Percentiles rank a stretch among this genome's conserved stretches.
Evolutionary conservation across 2,888 invertebrate genomes (phyloP).

Genomic region (Fabriciana adippe): DNA sequence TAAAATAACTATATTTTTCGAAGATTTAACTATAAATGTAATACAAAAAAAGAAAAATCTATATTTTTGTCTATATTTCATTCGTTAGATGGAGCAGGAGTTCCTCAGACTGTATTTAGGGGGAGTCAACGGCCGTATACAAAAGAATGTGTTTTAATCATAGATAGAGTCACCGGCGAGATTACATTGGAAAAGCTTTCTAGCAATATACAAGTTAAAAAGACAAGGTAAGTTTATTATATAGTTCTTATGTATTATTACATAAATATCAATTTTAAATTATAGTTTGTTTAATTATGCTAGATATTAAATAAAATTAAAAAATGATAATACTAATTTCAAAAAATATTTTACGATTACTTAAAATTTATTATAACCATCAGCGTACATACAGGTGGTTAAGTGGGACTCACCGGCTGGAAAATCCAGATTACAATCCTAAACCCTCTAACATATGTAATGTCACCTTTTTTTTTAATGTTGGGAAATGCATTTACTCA

Average conservation of each 20-base stretch:
- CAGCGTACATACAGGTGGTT: no score
- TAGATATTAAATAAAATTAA: no score
- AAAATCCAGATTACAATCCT: no score
- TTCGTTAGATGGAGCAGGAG: conserved; percentile 90
- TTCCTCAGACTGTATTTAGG: conserved; percentile 95
- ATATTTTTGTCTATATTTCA: not conserved
- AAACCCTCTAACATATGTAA: no score
- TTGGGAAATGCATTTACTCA: no score
- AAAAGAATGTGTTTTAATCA: conserved; percentile 97
- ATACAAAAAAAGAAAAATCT: no score
- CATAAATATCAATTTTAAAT: not conserved
- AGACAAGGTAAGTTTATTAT: conserved; percentile 85
- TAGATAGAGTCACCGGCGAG: conserved; percentile 95
- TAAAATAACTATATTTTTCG: no score
- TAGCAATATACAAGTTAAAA: conserved; percentile 95
- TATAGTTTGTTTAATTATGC: no score
- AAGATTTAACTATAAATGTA: no score
- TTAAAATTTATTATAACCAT: no score
- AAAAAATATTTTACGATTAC: not conserved
- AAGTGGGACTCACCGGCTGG: no score
- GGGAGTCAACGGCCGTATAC: conserved; percentile 95
- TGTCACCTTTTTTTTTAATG: no score
- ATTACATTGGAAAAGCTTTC: conserved; percentile 95
- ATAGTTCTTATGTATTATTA: not conserved
- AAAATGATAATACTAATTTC: not conserved